phyloP scores from a whole-genome alignment of 2,113 vertebrate genomes.

The Misgurnus anguillicaudatus region DNA sequence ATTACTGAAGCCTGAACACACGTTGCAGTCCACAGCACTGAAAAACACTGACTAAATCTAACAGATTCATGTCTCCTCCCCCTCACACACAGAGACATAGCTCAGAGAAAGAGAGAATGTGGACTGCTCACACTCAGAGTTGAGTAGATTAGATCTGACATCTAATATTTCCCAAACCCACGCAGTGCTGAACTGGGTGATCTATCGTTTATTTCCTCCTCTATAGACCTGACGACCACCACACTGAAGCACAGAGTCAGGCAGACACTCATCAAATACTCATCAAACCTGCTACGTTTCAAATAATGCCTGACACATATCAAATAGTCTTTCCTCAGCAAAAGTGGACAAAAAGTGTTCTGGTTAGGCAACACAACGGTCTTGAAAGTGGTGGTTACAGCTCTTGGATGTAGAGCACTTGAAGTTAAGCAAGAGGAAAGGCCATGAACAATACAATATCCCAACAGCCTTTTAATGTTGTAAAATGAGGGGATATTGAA shows the following conservation, averaged over 20 bases:
- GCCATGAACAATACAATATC: background rate
- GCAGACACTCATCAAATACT: conserved; percentile 19
- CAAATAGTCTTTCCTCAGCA: conserved; percentile 5
- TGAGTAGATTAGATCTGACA: conserved; percentile 48
- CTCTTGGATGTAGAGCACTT: conserved; percentile 2
- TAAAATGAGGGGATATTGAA: background rate
- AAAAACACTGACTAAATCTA: conserved; percentile 31
- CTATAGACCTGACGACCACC: conserved; percentile 21
- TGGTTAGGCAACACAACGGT: background rate
- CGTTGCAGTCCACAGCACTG: conserved; percentile 14
- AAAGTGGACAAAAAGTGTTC: background rate
- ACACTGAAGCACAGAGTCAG: background rate
- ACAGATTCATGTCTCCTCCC: conserved; percentile 39
- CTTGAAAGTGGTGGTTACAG: background rate
- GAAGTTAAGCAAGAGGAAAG: background rate
- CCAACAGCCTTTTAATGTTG: background rate
- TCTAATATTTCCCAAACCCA: conserved; percentile 39
- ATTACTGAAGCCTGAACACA: conserved; percentile 21
- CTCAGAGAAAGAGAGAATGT: conserved; percentile 8
- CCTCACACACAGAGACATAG: conserved; percentile 17
- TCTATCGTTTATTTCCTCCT: conserved; percentile 27
- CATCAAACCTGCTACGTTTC: conserved; percentile 16
- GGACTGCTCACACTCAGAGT: background rate
- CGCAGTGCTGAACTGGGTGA: conserved; percentile 31
- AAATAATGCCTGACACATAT: conserved; percentile 23